A percentile compares a stretch with the other conserved stretches of the same genome.
These are phyloP conservation scores for Varanus salvator DNA, from an alignment of 2,113 vertebrate genomes.

Conservation along the genomic window DNA sequence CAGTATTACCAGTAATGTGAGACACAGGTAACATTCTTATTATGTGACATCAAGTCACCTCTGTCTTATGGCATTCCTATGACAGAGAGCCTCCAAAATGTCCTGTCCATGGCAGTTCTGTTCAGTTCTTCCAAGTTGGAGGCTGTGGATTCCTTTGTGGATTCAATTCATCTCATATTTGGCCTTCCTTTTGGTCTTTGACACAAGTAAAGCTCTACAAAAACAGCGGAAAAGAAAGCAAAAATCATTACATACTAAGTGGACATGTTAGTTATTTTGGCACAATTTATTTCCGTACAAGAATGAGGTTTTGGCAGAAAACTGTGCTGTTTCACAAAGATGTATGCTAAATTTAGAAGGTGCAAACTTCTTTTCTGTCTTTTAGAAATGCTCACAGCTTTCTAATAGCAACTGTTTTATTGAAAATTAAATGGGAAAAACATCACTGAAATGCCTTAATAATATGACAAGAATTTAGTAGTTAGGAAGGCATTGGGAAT, in stretches of 20 bases:
- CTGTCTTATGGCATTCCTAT: too few species aligned
- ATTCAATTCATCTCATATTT: too few species aligned
- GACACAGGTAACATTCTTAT: too few species aligned
- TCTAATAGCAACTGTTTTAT: neutral
- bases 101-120: too few species aligned
- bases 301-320: conserved; percentile 12
- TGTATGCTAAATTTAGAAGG: neutral
- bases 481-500: neutral
- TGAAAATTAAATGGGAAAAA: neutral
- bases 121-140: too few species aligned
- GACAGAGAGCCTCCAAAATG: too few species aligned
- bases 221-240: neutral
- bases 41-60: too few species aligned
- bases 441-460: neutral
- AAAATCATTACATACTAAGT: neutral
- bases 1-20: too few species aligned
- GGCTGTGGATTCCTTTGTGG: too few species aligned
- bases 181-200: too few species aligned
- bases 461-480: neutral
- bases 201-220: neutral
- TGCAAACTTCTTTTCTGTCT: neutral
- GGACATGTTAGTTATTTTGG: neutral
- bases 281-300: neutral
- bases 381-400: neutral
- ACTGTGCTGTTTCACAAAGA: neutral